Evolutionary conservation across 2,888 invertebrate species (phyloP).

Genomic region (Muscina levida): DNA sequence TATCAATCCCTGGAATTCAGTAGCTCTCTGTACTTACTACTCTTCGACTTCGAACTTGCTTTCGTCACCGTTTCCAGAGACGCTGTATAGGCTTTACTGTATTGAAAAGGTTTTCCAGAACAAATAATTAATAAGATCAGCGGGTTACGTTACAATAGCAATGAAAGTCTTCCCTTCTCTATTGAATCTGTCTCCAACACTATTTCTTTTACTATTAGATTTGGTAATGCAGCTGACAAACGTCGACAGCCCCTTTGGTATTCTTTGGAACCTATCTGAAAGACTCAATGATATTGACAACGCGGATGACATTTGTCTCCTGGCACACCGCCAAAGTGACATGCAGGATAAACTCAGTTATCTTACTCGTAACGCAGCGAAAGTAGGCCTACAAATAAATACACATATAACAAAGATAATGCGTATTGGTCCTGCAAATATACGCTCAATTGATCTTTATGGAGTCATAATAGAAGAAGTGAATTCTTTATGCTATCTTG

Average conservation of each 20-base stretch:
- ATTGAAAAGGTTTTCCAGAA: not conserved
- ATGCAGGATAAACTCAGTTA: not conserved
- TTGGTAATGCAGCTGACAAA: constrained; percentile 3
- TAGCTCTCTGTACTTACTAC: not conserved
- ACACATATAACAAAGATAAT: not conserved
- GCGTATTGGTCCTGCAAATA: not conserved
- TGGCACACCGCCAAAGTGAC: not conserved
- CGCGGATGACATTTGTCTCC: not conserved
- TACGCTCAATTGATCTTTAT: too few species aligned
- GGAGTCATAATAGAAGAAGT: too few species aligned
- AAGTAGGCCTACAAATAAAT: not conserved
- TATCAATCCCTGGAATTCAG: not conserved
- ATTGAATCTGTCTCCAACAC: not conserved
- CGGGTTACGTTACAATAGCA: too few species aligned
- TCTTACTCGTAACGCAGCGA: not conserved
- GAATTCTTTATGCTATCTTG: too few species aligned
- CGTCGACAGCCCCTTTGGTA: not conserved
- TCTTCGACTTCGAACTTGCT: not conserved
- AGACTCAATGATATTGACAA: not conserved
- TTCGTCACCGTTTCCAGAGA: not conserved
- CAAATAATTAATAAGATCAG: not conserved
- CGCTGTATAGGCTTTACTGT: not conserved
- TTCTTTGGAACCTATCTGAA: not conserved
- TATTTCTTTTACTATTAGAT: not conserved
- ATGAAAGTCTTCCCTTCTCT: not conserved